Evolutionary conservation across 2,113 vertebrate genomes (phyloP), one percentile per base, ranked within the genome.

Genomic region (Hypanus sabinus): DNA sequence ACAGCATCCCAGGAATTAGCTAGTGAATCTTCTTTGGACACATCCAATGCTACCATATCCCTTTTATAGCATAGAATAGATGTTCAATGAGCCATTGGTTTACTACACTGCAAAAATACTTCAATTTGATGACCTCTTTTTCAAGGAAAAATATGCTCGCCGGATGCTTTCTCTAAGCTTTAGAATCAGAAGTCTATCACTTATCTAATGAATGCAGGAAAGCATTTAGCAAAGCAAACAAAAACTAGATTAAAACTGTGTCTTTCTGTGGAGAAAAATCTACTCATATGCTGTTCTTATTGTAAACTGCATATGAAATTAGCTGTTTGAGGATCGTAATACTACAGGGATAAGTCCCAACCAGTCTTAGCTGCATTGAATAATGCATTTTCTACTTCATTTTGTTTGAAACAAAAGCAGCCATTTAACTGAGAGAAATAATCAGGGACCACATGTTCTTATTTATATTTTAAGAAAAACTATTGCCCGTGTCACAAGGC

Each of bases 331-430:
- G 68, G 70, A 16, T 27, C 46, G 36, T 46, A 93, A 93, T 75
- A 38, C 68, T 27, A 93, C 68, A 93, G 91, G 91, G 91, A 93
- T 75, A 93, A 46, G 30, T 55, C 68, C 36, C 38, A 73, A 73
- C 68, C 91, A 93, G 68, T 93, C 88, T 70, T 36, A 33, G 60
- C 60, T 70, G 88, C 62, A 93, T 73, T 93, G 91, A 93, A 93
- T 93, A 93, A 93, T 93, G 91, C 46, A 93, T 75, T 93, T 93
- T 73, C 91, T 46, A 93, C 70, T 73, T 93, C 91, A 93, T 75
- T 93, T 93, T 70, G 68, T 46, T 38, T 55, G 36, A 46, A 36
- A 93, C 70, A 93, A 93, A 93, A 93, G 65, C 91, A 55, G 14
- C 91, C 70, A 93, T 93, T 93, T 93, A 93, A 93, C 36, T 2